phyloP scores from a whole-genome alignment of 2,113 vertebrate genomes.

The Burhinus bistriatus region DNA sequence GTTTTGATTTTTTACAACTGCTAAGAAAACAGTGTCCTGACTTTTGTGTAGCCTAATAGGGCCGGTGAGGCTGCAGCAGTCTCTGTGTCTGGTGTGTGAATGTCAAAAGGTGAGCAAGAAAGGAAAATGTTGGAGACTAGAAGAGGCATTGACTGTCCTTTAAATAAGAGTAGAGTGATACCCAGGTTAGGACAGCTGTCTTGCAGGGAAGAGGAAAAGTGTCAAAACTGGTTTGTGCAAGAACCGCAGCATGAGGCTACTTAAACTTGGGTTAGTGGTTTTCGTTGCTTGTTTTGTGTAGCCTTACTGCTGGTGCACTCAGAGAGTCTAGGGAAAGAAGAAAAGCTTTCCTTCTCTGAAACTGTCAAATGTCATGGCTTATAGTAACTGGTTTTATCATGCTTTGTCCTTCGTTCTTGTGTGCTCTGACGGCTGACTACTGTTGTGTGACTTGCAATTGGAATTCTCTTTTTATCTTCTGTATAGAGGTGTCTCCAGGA shows the following conservation, averaged over 20 bases:
- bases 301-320: background rate
- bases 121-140: background rate
- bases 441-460: background rate
- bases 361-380: background rate
- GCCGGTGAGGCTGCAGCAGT: background rate
- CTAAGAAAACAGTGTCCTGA: background rate
- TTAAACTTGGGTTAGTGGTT: background rate
- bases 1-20: background rate
- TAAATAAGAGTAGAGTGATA: background rate
- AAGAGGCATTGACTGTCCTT: background rate
- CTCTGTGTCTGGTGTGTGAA: background rate
- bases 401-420: background rate
- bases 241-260: background rate
- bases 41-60: background rate
- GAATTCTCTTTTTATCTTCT: background rate
- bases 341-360: background rate
- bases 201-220: background rate
- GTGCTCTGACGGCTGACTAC: background rate
- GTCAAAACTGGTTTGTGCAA: background rate
- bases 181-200: background rate
- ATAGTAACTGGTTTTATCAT: background rate
- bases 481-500: background rate
- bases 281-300: background rate
- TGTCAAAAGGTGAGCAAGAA: background rate
- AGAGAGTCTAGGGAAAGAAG: background rate